phyloP scores from a whole-genome alignment of 1,140 invertebrate species.

The Cyclina sinensis region DNA sequence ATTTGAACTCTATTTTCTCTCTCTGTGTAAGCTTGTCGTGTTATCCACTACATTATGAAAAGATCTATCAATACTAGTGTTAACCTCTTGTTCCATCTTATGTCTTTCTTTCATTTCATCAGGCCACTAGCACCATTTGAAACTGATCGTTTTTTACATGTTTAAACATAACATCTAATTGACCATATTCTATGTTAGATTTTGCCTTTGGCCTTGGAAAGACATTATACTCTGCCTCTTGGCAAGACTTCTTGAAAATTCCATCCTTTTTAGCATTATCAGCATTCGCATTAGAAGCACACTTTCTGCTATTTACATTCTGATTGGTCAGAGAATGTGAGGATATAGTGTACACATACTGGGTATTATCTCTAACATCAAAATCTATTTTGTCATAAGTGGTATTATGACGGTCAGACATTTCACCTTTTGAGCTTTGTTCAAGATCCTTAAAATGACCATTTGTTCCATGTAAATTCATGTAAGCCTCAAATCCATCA shows the following conservation, averaged over 20 bases:
- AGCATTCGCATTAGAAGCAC: neutral
- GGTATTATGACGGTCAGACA: neutral
- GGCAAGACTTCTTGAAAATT: neutral
- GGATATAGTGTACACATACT: slow-evolving; percentile 42
- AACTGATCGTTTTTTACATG: slow-evolving; percentile 73
- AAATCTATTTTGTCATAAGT: slow-evolving; percentile 38
- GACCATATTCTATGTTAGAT: slow-evolving; percentile 46
- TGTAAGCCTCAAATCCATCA: slow-evolving; percentile 46
- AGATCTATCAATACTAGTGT: neutral
- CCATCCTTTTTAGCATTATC: slow-evolving; percentile 14
- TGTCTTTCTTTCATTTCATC: slow-evolving; percentile 62
- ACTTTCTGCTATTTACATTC: neutral
- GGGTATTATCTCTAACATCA: neutral
- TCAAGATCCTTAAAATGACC: neutral
- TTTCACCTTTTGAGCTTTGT: neutral
- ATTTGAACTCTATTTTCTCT: slow-evolving; percentile 39
- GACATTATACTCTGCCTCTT: neutral
- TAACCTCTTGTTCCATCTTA: neutral
- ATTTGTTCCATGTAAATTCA: slow-evolving; percentile 52
- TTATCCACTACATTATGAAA: neutral
- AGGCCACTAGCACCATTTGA: slow-evolving; percentile 71
- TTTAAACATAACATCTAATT: slow-evolving; percentile 73
- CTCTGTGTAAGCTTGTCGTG: neutral
- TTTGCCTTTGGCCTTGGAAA: slow-evolving; percentile 1
- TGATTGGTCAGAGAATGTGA: neutral